Percentiles rank a stretch among this genome's conserved stretches.
These are phyloP conservation scores for Trissoscelio sp. DNA, from an alignment of 2,888 invertebrate species.

Conservation along the genomic window DNA sequence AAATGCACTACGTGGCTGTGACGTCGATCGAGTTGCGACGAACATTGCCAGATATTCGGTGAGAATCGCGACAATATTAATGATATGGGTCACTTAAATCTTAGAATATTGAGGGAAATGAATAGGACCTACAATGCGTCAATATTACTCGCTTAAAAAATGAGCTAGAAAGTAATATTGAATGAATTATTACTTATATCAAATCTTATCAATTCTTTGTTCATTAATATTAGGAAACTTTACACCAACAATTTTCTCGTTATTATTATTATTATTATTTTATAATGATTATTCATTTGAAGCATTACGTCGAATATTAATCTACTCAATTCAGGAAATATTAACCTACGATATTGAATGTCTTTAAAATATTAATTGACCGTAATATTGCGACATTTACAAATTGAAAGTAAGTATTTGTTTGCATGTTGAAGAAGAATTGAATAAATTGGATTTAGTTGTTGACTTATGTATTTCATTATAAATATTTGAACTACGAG, in stretches of 20 bases:
- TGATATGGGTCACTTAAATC: constrained; percentile 47
- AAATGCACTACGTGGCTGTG: constrained; percentile 55
- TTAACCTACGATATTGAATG: constrained; percentile 33
- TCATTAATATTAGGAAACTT: constrained; percentile 34
- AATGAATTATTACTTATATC: constrained; percentile 23
- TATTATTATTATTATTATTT: too few relatives aligned
- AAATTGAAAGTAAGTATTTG: constrained; percentile 5
- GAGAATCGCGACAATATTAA: constrained; percentile 48
- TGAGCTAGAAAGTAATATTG: too few relatives aligned
- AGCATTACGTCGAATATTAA: constrained; percentile 20
- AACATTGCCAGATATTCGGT: constrained; percentile 42
- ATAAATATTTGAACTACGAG: constrained; percentile 39
- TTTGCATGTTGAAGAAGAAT: neutral
- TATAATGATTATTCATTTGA: too few relatives aligned
- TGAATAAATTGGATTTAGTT: constrained; percentile 3
- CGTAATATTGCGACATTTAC: constrained; percentile 25
- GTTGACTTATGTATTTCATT: constrained; percentile 21
- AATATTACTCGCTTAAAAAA: constrained; percentile 5
- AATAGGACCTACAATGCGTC: neutral
- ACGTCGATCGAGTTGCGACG: constrained; percentile 50
- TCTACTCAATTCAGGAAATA: constrained; percentile 2
- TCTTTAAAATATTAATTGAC: constrained; percentile 42
- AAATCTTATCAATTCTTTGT: constrained; percentile 21
- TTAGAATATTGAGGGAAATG: constrained; percentile 38
- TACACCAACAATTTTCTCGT: constrained; percentile 25